Evolutionary conservation across 2,888 invertebrate genomes (phyloP).

Genomic region (Drosophila anomalata): DNA sequence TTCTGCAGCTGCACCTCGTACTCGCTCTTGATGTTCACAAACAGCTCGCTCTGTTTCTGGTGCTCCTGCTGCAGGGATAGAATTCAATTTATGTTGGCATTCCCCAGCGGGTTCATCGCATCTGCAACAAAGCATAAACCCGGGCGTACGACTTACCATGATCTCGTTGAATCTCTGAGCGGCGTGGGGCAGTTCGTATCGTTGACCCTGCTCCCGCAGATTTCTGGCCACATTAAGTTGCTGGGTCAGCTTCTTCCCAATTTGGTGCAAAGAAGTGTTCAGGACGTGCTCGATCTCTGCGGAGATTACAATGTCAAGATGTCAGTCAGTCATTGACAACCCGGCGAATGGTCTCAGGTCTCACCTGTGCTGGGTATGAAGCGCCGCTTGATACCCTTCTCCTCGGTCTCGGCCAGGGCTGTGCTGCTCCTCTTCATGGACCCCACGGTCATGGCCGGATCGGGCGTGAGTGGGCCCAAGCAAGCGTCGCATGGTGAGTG

Average conservation of each 20-base stretch:
- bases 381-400: slow-evolving; percentile 63
- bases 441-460: slow-evolving; percentile 17
- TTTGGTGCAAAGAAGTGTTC: slow-evolving; percentile 78
- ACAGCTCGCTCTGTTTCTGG: slow-evolving; percentile 82
- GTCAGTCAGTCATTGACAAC: neutral
- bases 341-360: slow-evolving; percentile 2
- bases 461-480: slow-evolving; percentile 52
- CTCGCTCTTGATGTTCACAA: slow-evolving; percentile 81
- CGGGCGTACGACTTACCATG: slow-evolving; percentile 71
- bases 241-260: slow-evolving; percentile 77
- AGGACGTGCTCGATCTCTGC: slow-evolving; percentile 80
- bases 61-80: slow-evolving; percentile 79
- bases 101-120: neutral
- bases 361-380: slow-evolving; percentile 68
- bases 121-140: neutral
- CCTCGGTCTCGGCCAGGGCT: slow-evolving; percentile 24
- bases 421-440: slow-evolving; percentile 51
- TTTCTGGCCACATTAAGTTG: slow-evolving; percentile 81
- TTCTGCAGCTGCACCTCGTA: slow-evolving; percentile 80
- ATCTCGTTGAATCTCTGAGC: slow-evolving; percentile 81
- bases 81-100: neutral
- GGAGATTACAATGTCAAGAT: slow-evolving; percentile 5
- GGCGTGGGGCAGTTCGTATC: slow-evolving; percentile 77
- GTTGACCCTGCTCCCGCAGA: slow-evolving; percentile 78
- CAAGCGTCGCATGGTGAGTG: slow-evolving; percentile 61